Conservation (phyloP, 2,113 vertebrate species). For the Eonycteris spelaea region DNA sequence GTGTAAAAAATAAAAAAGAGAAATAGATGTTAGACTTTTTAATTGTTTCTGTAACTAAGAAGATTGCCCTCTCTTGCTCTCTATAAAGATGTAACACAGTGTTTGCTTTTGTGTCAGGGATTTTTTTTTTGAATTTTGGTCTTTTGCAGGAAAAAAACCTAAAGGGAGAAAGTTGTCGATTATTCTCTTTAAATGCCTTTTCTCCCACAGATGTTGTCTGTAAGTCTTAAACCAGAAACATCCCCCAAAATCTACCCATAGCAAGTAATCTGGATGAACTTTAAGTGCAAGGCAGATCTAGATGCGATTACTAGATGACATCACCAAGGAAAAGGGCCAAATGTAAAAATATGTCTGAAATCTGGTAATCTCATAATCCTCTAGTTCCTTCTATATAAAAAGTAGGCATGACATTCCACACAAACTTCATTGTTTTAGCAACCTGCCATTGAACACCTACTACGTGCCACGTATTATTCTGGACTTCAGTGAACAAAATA, state of each 20-base stretch:
- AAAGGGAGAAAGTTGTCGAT: background rate
- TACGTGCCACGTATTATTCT: background rate
- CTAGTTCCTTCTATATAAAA: background rate
- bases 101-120: conserved; percentile 4
- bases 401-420: background rate
- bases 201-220: background rate
- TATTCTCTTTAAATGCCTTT: conserved; percentile 2
- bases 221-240: background rate
- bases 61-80: background rate
- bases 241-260: background rate
- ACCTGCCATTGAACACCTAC: background rate
- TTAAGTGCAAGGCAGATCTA: background rate
- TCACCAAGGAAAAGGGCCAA: background rate
- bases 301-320: background rate
- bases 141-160: background rate
- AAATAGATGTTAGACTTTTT: background rate
- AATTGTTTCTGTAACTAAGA: background rate
- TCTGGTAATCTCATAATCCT: background rate
- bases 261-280: background rate
- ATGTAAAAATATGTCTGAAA: background rate
- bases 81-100: background rate
- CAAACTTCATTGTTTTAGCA: background rate
- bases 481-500: background rate
- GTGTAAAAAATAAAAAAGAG: background rate
- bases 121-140: background rate